phyloP scores from a whole-genome alignment of 2,888 invertebrate species.

The Epinotia bilunana region DNA sequence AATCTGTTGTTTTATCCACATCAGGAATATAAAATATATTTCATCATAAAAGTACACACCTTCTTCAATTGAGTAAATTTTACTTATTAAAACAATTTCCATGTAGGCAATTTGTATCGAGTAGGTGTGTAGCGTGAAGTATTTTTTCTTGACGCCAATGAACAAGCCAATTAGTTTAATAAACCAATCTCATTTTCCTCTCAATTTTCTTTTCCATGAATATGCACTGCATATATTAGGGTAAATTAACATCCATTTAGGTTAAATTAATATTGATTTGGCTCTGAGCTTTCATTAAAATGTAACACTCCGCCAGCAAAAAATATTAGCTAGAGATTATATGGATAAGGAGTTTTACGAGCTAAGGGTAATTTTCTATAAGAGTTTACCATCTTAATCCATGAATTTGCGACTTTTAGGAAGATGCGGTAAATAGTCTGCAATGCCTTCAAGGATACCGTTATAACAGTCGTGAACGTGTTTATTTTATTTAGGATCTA shows the following conservation, averaged over 20 bases:
- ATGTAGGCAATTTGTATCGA: not conserved
- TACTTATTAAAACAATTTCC: not conserved
- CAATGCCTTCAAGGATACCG: not conserved
- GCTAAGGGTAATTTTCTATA: not conserved
- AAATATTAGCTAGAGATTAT: conserved; percentile 7
- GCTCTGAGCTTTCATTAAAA: conserved; percentile 32
- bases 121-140: not conserved
- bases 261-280: conserved; percentile 32
- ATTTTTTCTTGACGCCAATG: not conserved
- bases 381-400: not conserved
- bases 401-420: not conserved
- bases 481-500: not conserved
- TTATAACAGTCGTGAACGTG: not conserved
- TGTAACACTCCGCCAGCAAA: conserved; percentile 17
- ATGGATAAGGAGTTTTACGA: not conserved
- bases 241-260: conserved; percentile 42
- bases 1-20: no score
- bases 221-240: conserved; percentile 36
- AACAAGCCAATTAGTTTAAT: conserved; percentile 20
- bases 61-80: no score
- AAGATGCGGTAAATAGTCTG: not conserved
- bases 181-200: conserved; percentile 23
- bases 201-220: conserved; percentile 32
- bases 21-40: no score
- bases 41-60: no score